Evolutionary conservation across 1,140 invertebrate species (phyloP).

Genomic region (Sesamia nonagrioides): DNA sequence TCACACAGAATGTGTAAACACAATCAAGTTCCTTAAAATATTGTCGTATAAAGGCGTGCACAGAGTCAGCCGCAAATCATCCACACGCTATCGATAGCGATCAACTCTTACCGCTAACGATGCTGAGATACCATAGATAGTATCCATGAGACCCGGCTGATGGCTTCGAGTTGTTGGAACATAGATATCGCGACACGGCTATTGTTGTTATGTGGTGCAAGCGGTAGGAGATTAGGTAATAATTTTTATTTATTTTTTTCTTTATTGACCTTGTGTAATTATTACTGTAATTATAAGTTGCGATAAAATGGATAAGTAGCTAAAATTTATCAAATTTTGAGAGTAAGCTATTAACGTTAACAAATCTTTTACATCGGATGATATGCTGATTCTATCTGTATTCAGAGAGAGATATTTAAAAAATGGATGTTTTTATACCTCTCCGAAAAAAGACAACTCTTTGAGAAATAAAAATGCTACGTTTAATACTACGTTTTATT

Average conservation of each 20-base stretch:
- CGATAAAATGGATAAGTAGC: too few species aligned
- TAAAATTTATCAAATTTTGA: too few species aligned
- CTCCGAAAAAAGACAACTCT: too few species aligned
- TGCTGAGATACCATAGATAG: constrained; percentile 49
- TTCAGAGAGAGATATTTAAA: too few species aligned
- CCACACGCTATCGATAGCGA: constrained; percentile 53
- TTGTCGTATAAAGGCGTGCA: constrained; percentile 20
- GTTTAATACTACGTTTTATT: too few species aligned
- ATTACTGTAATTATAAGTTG: not conserved
- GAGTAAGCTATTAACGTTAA: too few species aligned
- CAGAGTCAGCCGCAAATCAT: constrained; percentile 57
- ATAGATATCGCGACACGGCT: constrained; percentile 30
- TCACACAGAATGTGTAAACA: not conserved
- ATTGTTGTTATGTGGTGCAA: constrained; percentile 28
- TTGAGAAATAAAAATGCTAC: too few species aligned
- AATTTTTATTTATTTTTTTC: not conserved
- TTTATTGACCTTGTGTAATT: too few species aligned
- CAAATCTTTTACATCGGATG: too few species aligned
- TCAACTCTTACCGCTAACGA: constrained; percentile 57
- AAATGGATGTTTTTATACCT: too few species aligned
- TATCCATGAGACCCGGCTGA: constrained; percentile 41
- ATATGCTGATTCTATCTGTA: too few species aligned
- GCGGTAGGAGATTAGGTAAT: not conserved
- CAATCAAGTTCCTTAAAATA: constrained; percentile 6
- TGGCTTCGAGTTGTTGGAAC: constrained; percentile 27